Evolutionary conservation across 2,797 vertebrate species (phyloP).

Genomic region (Micrastur ruficollis): DNA sequence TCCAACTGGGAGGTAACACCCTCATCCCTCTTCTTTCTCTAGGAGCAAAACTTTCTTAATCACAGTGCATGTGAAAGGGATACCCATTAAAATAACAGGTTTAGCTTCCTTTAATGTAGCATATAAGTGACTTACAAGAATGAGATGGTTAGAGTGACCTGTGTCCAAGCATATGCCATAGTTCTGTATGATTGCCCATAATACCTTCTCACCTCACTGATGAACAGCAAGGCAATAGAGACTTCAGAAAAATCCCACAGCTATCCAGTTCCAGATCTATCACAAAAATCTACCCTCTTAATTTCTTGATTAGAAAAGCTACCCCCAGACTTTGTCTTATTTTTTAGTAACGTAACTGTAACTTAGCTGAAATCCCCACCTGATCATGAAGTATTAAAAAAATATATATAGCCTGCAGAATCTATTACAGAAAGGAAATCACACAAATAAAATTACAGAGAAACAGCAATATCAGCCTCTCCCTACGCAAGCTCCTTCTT

Average conservation of each 20-base stretch:
- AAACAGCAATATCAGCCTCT: conserved; percentile 8
- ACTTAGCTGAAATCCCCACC: not conserved
- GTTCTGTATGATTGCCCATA: not conserved
- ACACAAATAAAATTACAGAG: not conserved
- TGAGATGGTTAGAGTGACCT: not conserved
- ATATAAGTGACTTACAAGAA: not conserved
- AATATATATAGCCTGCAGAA: not conserved
- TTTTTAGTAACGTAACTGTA: not conserved
- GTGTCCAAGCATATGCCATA: not conserved
- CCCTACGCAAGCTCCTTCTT: not conserved
- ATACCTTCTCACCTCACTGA: not conserved
- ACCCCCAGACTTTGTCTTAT: not conserved
- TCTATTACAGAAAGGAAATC: not conserved
- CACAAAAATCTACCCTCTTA: not conserved
- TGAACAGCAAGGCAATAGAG: not conserved
- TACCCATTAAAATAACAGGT: not conserved
- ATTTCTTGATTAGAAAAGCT: not conserved
- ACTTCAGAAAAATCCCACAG: not conserved
- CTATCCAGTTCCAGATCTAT: not conserved
- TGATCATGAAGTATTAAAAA: not conserved
- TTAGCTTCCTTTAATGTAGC: not conserved
- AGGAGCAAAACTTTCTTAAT: not conserved
- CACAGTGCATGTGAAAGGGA: not conserved
- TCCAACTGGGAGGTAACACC: not conserved
- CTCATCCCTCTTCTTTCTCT: not conserved